Percentiles rank a stretch among this genome's conserved stretches.
Evolutionary conservation across 2,797 vertebrate species (phyloP).

Genomic region (Pseudochaenichthys georgianus): DNA sequence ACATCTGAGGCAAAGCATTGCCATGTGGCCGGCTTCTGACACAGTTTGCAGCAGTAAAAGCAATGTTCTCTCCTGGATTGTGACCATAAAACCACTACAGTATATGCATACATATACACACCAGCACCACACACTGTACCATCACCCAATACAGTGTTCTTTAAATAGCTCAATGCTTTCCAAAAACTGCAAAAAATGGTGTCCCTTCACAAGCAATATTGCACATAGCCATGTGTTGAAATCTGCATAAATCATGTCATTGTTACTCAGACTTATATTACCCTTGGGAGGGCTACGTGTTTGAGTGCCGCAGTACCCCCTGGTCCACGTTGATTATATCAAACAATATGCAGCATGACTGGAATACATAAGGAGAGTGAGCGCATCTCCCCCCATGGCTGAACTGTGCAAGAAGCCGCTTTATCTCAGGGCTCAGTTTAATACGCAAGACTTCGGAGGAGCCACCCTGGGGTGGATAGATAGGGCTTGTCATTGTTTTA

Average conservation of each 20-base stretch:
- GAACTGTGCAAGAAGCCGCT: conserved; percentile 66
- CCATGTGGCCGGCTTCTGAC: conserved; percentile 23
- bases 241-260: conserved; percentile 79
- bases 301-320: conserved; percentile 67
- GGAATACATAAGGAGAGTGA: conserved; percentile 76
- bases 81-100: conserved; percentile 9
- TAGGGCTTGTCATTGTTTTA: conserved; percentile 82
- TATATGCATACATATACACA: conserved; percentile 15
- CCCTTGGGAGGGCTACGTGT: conserved; percentile 74
- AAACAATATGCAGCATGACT: conserved; percentile 74
- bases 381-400: conserved; percentile 56
- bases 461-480: conserved; percentile 81
- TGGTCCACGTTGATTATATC: conserved; percentile 77
- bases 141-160: conserved; percentile 20
- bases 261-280: conserved; percentile 74
- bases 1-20: conserved; percentile 54
- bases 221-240: conserved; percentile 62
- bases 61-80: conserved; percentile 37
- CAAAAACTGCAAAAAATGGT: conserved; percentile 48
- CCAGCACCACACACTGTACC: conserved; percentile 25
- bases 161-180: conserved; percentile 39
- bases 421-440: conserved; percentile 82
- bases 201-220: conserved; percentile 61
- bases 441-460: conserved; percentile 72
- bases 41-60: conserved; percentile 37